phyloP scores from a whole-genome alignment of 1,140 invertebrate species.

The Macrobrachium nipponense region DNA sequence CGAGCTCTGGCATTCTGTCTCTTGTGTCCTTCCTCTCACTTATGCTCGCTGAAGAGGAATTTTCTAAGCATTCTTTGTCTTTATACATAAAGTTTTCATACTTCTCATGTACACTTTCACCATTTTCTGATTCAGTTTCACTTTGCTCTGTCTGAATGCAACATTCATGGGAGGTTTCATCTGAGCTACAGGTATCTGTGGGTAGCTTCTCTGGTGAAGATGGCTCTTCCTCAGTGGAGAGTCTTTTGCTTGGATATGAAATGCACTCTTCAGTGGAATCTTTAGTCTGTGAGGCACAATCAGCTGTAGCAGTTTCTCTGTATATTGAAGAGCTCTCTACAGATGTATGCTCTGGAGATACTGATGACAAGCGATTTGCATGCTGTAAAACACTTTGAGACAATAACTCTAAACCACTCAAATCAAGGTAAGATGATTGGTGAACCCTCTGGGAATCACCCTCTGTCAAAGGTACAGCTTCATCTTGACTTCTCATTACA shows the following conservation, averaged over 20 bases:
- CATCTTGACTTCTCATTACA: not conserved
- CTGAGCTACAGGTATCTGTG: no score
- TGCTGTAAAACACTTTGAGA: conserved; percentile 85
- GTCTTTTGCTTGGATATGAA: not conserved
- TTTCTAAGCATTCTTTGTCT: conserved; percentile 14
- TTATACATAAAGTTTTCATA: conserved; percentile 7
- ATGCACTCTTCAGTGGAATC: not conserved
- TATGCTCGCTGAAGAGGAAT: conserved; percentile 18
- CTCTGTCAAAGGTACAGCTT: not conserved
- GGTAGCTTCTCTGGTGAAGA: not conserved
- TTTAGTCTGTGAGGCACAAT: conserved; percentile 12
- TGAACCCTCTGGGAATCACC: not conserved
- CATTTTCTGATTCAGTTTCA: not conserved
- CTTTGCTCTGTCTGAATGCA: not conserved
- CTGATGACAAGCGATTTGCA: conserved; percentile 67
- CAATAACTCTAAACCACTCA: conserved; percentile 83
- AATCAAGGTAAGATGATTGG: conserved; percentile 69
- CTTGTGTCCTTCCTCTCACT: not conserved
- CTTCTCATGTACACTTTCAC: not conserved
- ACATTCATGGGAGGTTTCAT: no score
- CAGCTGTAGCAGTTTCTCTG: conserved; percentile 3
- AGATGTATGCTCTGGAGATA: conserved; percentile 13
- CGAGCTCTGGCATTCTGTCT: conserved; percentile 8
- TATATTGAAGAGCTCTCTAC: conserved; percentile 12
- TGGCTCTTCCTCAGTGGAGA: not conserved